Conservation (phyloP, 2,797 vertebrate species). For the Meda fulgida region DNA sequence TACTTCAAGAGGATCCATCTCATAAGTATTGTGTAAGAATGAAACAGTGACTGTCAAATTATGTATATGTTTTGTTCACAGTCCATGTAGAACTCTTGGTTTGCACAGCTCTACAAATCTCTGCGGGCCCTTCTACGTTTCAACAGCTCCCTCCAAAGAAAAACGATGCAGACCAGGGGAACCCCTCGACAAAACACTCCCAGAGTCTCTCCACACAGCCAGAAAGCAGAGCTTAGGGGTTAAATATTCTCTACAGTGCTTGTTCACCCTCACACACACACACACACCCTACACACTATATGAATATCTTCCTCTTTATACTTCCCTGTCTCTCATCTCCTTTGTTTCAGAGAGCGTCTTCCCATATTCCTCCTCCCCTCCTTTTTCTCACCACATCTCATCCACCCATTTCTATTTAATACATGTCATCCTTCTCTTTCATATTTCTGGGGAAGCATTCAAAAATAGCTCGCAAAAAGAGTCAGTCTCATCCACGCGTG, state of each 20-base stretch:
- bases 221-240: constrained; percentile 42
- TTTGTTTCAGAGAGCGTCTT: constrained; percentile 48
- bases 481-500: constrained; percentile 28
- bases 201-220: constrained; percentile 42
- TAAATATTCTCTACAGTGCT: constrained; percentile 13
- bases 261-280: too few species aligned
- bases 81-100: constrained; percentile 36
- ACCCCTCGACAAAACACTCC: constrained; percentile 48
- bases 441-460: constrained; percentile 48
- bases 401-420: constrained; percentile 55
- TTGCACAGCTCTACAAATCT: constrained; percentile 28
- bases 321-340: constrained; percentile 38
- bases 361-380: constrained; percentile 39
- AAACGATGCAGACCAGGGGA: constrained; percentile 53
- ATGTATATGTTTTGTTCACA: constrained; percentile 55
- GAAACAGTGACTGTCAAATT: not conserved
- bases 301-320: constrained; percentile 44
- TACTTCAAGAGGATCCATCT: not conserved
- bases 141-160: constrained; percentile 55
- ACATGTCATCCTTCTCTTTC: constrained; percentile 55
- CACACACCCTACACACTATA: not conserved
- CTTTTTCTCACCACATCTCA: constrained; percentile 40
- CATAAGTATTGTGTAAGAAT: not conserved
- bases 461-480: constrained; percentile 42
- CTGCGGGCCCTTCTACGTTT: constrained; percentile 31